Evolutionary conservation across 2,888 invertebrate species (phyloP).

Genomic region (Yponomeuta cagnagella): DNA sequence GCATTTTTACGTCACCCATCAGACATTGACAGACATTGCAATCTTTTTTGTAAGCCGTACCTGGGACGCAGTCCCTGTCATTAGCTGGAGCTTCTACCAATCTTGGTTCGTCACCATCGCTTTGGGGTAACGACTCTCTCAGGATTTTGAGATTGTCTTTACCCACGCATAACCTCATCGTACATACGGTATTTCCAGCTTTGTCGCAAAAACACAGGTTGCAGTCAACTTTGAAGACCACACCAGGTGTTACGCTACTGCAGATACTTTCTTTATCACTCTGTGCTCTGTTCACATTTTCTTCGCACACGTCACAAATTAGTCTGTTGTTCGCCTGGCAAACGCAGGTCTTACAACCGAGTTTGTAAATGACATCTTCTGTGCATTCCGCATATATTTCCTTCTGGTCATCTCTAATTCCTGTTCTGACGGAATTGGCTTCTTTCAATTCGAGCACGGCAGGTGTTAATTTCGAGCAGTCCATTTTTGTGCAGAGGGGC

Average conservation of each 20-base stretch:
- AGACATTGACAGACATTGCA: slow-evolving; percentile 56
- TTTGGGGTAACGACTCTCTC: neutral
- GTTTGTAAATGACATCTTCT: slow-evolving; percentile 48
- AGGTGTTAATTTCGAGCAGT: slow-evolving; percentile 37
- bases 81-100: slow-evolving; percentile 25
- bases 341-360: slow-evolving; percentile 70
- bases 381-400: slow-evolving; percentile 56
- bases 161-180: slow-evolving; percentile 47
- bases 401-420: slow-evolving; percentile 19
- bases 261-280: slow-evolving; percentile 29
- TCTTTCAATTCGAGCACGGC: slow-evolving; percentile 19
- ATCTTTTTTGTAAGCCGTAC: slow-evolving; percentile 39
- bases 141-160: neutral
- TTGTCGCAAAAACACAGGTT: slow-evolving; percentile 71
- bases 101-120: slow-evolving; percentile 19
- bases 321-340: slow-evolving; percentile 66
- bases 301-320: slow-evolving; percentile 54
- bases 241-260: slow-evolving; percentile 31
- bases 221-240: slow-evolving; percentile 61
- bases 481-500: slow-evolving; percentile 41
- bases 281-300: slow-evolving; percentile 19
- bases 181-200: slow-evolving; percentile 53
- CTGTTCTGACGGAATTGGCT: neutral
- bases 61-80: slow-evolving; percentile 38
- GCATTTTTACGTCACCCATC: slow-evolving; percentile 37